Base-by-base conservation (phyloP, 2,888 invertebrate genomes). In the Lymantria monacha region DNA sequence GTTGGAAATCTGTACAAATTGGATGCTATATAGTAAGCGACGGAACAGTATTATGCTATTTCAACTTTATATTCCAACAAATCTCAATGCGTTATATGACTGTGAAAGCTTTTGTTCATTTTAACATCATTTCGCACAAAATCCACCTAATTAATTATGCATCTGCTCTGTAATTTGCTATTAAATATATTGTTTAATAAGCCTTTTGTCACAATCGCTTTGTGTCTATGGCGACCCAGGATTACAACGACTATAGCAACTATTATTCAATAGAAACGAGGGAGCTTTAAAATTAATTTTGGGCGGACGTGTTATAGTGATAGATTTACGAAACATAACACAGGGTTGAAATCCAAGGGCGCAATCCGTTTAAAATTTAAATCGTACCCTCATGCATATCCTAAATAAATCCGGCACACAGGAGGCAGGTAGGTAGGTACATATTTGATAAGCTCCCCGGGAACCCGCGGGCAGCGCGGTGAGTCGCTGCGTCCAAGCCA, bases 351-450 rank as follows among this genome's bases (percentile, higher is more conserved):
- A 87, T 86, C 87, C 87, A 89, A 91, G 88, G 90, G 87, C 86
- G 81, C 87, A 88, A 89, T 90, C 88, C 90, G 87, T 90, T 91
- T 89, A 90, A 91, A 91, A 90, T 91, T 91, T 91, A 89, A 90
- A 90, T 85, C 81, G 83, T 81, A 89, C 87, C 89, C 88, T 90
- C 91, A 90, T 90, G 88, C 91, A 91, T 90, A 91, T 86, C 89
- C 90, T 88, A 90, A 91, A 90, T 88, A 91, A 90, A 90, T 90
- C 90, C 87, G 81, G 81, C 79, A 82, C 79, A 82, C 82, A 79
- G 81, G 82, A 80, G 80, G 78, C 79, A 77, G 82, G 81, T 75
- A 84, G 81, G 79, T 78, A 85, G 83, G 85, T 91, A 91, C 91
- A 91, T 91, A 90, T 91, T 90, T 90, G 88, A 91, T 91, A 89